phyloP scores from a whole-genome alignment of 1,140 invertebrate species.

The Parasteatoda tepidariorum region DNA sequence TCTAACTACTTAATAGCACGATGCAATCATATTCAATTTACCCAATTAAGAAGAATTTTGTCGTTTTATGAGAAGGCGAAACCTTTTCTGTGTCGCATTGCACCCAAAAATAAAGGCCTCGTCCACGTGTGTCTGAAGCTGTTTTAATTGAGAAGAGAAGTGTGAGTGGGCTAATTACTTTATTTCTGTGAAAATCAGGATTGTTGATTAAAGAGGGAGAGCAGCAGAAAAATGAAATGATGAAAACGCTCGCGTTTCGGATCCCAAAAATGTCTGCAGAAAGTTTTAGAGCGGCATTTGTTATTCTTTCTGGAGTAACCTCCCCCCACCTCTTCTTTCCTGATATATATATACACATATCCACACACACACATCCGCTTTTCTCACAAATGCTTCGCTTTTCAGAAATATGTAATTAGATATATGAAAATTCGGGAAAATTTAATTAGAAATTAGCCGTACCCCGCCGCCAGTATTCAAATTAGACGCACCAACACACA shows the following conservation, averaged over 20 bases:
- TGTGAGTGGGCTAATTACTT: slow-evolving; percentile 45
- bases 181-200: slow-evolving; percentile 47
- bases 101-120: background rate
- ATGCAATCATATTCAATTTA: too few relatives aligned
- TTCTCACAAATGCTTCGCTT: slow-evolving; percentile 41
- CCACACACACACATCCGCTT: slow-evolving; percentile 49
- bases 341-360: slow-evolving; percentile 17
- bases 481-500: slow-evolving; percentile 44
- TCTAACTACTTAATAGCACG: too few relatives aligned
- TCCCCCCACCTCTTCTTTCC: background rate
- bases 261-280: slow-evolving; percentile 56
- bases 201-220: slow-evolving; percentile 41
- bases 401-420: slow-evolving; percentile 61
- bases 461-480: slow-evolving; percentile 60
- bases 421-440: slow-evolving; percentile 61
- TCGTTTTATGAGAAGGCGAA: too few relatives aligned
- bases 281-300: slow-evolving; percentile 45
- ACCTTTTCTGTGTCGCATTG: background rate
- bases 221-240: slow-evolving; percentile 10
- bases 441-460: slow-evolving; percentile 62
- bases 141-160: slow-evolving; percentile 7
- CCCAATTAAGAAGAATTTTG: too few relatives aligned
- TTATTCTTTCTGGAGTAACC: slow-evolving; percentile 32
- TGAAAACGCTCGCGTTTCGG: slow-evolving; percentile 18
- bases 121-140: background rate